Conservation (phyloP, 2,113 vertebrate genomes). For the Chrysemys picta region DNA sequence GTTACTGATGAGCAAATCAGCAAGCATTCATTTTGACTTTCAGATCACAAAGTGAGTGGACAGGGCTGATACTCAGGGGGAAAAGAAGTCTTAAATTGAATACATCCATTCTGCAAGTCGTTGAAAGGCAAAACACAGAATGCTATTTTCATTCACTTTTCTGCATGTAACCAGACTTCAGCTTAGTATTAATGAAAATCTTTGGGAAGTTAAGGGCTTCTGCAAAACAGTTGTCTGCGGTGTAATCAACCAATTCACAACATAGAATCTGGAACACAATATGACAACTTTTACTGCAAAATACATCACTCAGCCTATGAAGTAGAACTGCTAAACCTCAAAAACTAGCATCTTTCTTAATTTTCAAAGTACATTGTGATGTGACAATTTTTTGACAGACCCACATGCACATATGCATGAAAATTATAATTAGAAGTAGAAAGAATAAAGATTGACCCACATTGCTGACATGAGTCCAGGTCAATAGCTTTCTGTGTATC, state of each 20-base stretch:
- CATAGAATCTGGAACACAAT: background rate
- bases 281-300: background rate
- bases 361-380: background rate
- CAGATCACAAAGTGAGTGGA: background rate
- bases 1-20: background rate
- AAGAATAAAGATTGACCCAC: background rate
- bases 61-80: background rate
- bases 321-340: background rate
- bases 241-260: background rate
- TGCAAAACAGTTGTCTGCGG: background rate
- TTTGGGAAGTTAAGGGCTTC: background rate
- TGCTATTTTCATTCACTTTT: background rate
- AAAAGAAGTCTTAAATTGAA: background rate
- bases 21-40: background rate
- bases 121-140: background rate
- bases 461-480: fast-evolving
- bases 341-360: background rate
- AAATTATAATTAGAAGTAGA: background rate
- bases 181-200: background rate
- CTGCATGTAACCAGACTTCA: background rate
- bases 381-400: background rate
- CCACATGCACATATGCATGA: background rate
- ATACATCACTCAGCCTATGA: background rate
- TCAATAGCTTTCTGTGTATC: background rate
- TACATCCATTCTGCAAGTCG: fast-evolving